These are phyloP conservation scores for Apodemus agrarius DNA, from an alignment of 2,797 vertebrate species.

Conservation along the genomic window DNA sequence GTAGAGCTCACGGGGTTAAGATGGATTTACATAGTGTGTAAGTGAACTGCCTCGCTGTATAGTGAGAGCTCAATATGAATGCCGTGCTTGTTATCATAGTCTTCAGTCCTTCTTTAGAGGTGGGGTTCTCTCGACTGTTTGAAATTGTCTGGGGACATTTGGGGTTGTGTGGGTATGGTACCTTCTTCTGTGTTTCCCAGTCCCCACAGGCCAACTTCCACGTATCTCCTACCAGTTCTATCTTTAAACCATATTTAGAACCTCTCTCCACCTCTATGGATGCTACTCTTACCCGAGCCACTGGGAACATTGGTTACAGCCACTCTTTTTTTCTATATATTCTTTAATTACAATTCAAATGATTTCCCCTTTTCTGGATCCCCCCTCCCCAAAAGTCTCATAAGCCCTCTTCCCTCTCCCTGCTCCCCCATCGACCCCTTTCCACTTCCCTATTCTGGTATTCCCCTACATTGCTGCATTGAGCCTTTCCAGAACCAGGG, in stretches of 20 bases:
- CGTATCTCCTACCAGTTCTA: neutral
- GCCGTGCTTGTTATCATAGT: neutral
- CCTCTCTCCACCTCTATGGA: neutral
- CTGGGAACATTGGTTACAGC: neutral
- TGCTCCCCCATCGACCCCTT: no score
- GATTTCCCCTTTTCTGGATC: no score
- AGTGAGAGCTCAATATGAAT: conserved; percentile 9
- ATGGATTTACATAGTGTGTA: neutral
- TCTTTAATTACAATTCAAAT: no score
- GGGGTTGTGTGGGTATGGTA: neutral
- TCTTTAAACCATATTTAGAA: neutral
- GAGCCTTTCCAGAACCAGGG: no score
- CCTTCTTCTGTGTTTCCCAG: neutral
- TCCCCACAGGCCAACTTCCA: neutral
- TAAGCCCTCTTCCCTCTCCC: no score
- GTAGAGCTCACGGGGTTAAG: neutral
- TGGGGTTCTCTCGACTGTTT: neutral
- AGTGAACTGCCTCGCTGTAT: neutral
- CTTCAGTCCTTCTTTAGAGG: neutral
- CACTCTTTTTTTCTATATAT: no score
- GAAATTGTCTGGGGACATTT: neutral
- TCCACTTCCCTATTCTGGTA: no score
- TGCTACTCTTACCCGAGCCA: neutral
- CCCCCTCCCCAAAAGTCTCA: no score
- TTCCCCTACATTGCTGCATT: no score